These are phyloP conservation scores for Eudasyphora cyanicolor DNA, from an alignment of 2,888 invertebrate species.

Conservation along the genomic window DNA sequence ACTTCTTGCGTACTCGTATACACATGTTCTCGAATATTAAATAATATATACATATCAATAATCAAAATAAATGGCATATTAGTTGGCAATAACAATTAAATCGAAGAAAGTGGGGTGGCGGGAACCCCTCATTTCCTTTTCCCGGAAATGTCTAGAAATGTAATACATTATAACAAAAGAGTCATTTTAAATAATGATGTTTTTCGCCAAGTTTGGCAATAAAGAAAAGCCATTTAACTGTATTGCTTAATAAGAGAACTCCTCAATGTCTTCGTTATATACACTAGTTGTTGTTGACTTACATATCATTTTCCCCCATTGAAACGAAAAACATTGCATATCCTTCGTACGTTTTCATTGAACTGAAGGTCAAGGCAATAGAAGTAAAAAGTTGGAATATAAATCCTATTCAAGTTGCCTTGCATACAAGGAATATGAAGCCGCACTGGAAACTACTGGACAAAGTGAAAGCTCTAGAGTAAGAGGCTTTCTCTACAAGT, in stretches of 20 bases:
- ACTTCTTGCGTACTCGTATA: too few relatives aligned
- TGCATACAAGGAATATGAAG: too few relatives aligned
- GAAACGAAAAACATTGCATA: not conserved
- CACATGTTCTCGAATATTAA: too few relatives aligned
- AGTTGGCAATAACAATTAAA: not conserved
- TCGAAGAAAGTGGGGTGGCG: too few relatives aligned
- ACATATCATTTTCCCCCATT: not conserved
- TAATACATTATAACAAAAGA: not conserved
- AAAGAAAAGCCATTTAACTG: not conserved
- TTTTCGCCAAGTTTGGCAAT: not conserved
- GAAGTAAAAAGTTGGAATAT: not conserved
- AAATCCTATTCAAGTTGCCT: not conserved
- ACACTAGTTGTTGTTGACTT: not conserved
- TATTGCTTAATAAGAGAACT: not conserved
- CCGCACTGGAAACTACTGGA: too few relatives aligned
- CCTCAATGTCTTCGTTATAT: not conserved
- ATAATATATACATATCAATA: too few relatives aligned
- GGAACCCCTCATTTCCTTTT: not conserved
- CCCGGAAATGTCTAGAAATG: not conserved
- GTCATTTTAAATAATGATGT: not conserved
- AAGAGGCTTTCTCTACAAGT: too few relatives aligned
- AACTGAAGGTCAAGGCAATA: not conserved
- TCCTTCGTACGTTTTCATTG: not conserved
- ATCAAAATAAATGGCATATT: not conserved
- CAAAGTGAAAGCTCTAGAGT: not conserved